Evolutionary conservation across 35 echinoderm and acorn worm species (phyloP), one percentile per base, ranked within the genome.

Genomic region (Apostichopus parvimensis): DNA sequence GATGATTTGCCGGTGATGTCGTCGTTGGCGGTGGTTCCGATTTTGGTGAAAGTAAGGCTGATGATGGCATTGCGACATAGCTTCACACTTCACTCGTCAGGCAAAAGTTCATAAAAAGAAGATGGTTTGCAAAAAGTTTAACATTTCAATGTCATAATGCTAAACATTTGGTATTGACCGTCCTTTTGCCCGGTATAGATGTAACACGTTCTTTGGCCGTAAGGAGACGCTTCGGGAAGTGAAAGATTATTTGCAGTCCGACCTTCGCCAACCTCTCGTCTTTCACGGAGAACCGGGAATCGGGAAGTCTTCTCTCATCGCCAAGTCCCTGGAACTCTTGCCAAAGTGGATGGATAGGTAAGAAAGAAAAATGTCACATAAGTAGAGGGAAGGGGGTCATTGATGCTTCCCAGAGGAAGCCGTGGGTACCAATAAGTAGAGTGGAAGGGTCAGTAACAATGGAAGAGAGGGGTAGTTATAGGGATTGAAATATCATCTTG

Each of bases 261-360:
- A 57, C 55, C 77, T 77, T 8, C 56, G 77, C 5, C 90, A 95
- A 59, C 94, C 94, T 8, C 83, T 95, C 0, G 54, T 94, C 6
- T n/a, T 98, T 8, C 83, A 93, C 91, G 96, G 96, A 18, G 73
- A 92, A 64, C 25, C 94, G 25, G 96, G 96, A 25, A 90, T 76
- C 54, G 96, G 96, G 3, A 98, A 98, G 68, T 87, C 96, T 55
- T 94, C 94, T 17, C 5, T 98, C 11, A 90, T 98, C 65, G 96
- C 96, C 53, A 98, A 98, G 84, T 93, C 93, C 60, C 65, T 92
- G 18, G 79, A 95, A 57, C 91, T 95, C 26, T 83, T 88, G 17
- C 88, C 62, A 53, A 61, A 87, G 15, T 98, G 96, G 96, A 92
- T 82, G 1, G 94, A 94, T 87, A 87, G 90, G 96, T 98, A 54